Base-by-base conservation (phyloP, 1,140 invertebrate genomes). In the Temnothorax curvispinosus region DNA sequence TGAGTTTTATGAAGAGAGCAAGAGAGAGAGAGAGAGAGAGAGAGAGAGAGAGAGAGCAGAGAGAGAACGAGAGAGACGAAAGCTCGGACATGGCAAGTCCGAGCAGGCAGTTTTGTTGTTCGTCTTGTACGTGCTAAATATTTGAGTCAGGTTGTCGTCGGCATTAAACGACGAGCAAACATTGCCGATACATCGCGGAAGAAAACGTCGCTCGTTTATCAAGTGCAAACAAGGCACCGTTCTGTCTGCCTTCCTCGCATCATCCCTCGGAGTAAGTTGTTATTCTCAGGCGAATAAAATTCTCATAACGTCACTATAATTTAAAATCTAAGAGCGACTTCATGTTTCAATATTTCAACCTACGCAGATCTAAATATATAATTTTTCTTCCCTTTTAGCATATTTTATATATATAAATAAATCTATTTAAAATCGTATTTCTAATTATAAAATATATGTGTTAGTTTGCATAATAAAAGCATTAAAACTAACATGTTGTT, bases 91-190 rank as follows among this genome's bases (percentile, higher is more conserved):
- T 4, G 47, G 21, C 18, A 64, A 60, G 27, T 27, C 27, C 27
- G 27, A 27, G 74, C 38, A 60, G 41, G 21, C 71, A 18, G 47
- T 85, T 58, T 85, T 80, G 78, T 74, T 84, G 80, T 84, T 84
- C 80, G 44, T 82, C 27, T 82, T 82, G 80, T 74, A 82, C 82
- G 72, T 77, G 84, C 62, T 85, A 78, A 85, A 85, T 85, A 85
- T 85, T 85, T 78, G 60, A 85, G 74, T 85, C 74, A 85, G 74
- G 74, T 85, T 76, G 84, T 80, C 84, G 74, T 80, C 50, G 84
- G 47, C 60, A 85, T 85, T 85, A 85, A 85, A 76, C 47, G 72
- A 58, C 74, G 74, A 67, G 84, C 84, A 85, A 77, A 85, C 84
- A 85, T 85, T 21, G 60, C 21, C 84, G 52, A 85, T 64, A 85